A percentile compares a stretch with the other conserved stretches of the same genome.
These are phyloP conservation scores for Apantesis nais DNA, from an alignment of 2,888 invertebrate genomes.

Conservation along the genomic window DNA sequence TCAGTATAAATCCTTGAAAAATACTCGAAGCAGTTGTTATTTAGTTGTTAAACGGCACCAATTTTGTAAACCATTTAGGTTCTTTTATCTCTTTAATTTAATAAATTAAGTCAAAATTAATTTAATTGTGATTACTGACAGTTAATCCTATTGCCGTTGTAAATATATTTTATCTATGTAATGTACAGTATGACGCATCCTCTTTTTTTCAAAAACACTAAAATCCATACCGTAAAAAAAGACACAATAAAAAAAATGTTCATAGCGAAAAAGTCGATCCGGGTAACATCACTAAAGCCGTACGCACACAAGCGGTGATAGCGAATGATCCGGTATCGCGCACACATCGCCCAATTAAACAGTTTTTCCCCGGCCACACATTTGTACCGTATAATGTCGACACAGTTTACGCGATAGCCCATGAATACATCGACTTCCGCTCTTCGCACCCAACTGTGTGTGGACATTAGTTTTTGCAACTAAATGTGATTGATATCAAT, in stretches of 20 bases:
- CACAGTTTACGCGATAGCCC: slow-evolving; percentile 51
- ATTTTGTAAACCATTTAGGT: too few species aligned
- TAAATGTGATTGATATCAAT: slow-evolving; percentile 41
- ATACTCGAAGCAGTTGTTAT: too few species aligned
- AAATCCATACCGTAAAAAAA: not conserved
- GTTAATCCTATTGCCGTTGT: too few species aligned
- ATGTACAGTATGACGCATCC: too few species aligned
- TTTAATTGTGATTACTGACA: too few species aligned
- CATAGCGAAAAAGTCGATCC: slow-evolving; percentile 27
- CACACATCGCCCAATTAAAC: slow-evolving; percentile 75
- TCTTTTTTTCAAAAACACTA: not conserved
- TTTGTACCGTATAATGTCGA: slow-evolving; percentile 71
- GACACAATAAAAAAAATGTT: not conserved
- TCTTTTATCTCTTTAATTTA: too few species aligned
- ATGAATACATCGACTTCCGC: slow-evolving; percentile 38
- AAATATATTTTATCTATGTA: too few species aligned
- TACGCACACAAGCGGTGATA: slow-evolving; percentile 68
- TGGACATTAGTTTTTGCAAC: slow-evolving; percentile 46
- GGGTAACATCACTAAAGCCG: slow-evolving; percentile 62
- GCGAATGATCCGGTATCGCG: slow-evolving; percentile 73
- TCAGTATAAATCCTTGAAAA: not conserved
- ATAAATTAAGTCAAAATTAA: too few species aligned
- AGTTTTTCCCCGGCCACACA: slow-evolving; percentile 80
- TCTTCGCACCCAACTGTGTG: slow-evolving; percentile 14
- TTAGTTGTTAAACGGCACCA: too few species aligned